These are phyloP conservation scores for Norana najaformis DNA, from an alignment of 2,888 invertebrate genomes.

Conservation along the genomic window DNA sequence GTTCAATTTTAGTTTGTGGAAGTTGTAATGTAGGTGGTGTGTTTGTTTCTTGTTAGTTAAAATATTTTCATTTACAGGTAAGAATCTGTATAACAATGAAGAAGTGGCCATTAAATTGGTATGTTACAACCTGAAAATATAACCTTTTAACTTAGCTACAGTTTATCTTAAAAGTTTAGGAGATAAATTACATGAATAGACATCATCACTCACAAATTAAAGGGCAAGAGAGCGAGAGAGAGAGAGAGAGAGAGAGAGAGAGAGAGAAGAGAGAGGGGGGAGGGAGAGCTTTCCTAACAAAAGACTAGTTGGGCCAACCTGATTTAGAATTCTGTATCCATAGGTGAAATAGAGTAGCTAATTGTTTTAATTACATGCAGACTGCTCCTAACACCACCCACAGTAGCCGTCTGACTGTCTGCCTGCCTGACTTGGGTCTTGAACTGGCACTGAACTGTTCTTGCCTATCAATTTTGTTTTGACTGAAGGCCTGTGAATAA, in stretches of 20 bases:
- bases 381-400: too few species aligned
- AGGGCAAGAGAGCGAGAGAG: too few species aligned
- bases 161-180: not conserved
- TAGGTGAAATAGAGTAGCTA: not conserved
- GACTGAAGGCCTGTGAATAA: too few species aligned
- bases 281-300: not conserved
- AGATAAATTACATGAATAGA: not conserved
- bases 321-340: not conserved
- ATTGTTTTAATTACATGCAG: not conserved
- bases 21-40: not conserved
- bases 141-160: not conserved
- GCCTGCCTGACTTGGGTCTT: too few species aligned
- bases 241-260: not conserved
- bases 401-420: too few species aligned
- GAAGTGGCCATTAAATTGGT: constrained; percentile 23
- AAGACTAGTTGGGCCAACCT: too few species aligned
- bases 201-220: too few species aligned
- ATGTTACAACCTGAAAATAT: not conserved
- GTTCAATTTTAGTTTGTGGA: not conserved
- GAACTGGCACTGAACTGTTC: too few species aligned
- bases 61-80: not conserved
- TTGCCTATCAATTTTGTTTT: too few species aligned
- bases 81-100: constrained; percentile 24
- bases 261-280: not conserved
- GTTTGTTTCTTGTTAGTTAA: not conserved